Conservation (phyloP, 2,797 vertebrate species). For the Chrysolophus pictus region DNA sequence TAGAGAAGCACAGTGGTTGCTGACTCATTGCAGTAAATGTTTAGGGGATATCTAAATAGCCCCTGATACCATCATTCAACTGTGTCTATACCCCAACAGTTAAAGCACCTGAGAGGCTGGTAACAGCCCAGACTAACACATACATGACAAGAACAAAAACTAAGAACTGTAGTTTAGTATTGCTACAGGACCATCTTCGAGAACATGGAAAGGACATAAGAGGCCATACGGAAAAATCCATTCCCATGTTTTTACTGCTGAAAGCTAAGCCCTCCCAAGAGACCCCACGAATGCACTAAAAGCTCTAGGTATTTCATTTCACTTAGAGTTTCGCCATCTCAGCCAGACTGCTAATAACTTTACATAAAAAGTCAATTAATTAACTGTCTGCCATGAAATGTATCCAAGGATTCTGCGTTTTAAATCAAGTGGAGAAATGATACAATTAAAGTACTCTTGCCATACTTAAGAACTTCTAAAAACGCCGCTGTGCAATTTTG, state of each 20-base stretch:
- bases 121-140: background rate
- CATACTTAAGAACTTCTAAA: background rate
- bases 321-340: background rate
- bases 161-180: background rate
- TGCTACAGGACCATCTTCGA: background rate
- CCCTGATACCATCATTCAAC: background rate
- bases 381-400: background rate
- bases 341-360: background rate
- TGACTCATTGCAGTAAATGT: background rate
- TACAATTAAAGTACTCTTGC: accelerated
- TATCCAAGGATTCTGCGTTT: background rate
- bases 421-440: background rate
- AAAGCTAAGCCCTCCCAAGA: constrained; percentile 55
- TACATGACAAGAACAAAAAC: background rate
- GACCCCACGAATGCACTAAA: background rate
- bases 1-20: background rate
- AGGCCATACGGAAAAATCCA: constrained; percentile 53
- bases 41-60: background rate
- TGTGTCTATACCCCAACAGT: too few relatives aligned
- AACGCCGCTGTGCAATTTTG: background rate
- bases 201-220: background rate
- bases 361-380: background rate
- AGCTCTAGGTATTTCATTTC: constrained; percentile 2
- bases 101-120: background rate
- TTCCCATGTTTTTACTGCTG: background rate